Evolutionary conservation across 1,140 invertebrate genomes (phyloP).

Genomic region (Oryctes rhinoceros): DNA sequence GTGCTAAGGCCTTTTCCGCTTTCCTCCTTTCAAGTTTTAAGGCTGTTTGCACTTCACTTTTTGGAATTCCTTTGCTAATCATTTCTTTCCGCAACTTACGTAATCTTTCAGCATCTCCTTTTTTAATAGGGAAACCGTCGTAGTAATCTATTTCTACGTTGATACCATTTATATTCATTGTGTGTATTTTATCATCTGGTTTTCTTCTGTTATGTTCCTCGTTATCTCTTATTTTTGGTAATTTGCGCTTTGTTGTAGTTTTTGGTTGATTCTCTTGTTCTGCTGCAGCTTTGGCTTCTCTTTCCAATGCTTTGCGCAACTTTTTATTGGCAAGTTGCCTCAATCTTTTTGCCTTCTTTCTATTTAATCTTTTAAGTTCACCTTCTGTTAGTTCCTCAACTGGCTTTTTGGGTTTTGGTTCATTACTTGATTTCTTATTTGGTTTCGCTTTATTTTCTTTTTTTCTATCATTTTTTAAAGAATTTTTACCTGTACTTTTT

Average conservation of each 20-base stretch:
- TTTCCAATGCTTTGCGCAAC: constrained; percentile 44
- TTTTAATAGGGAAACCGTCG: constrained; percentile 76
- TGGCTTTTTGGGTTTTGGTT: constrained; percentile 19
- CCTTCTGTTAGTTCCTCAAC: constrained; percentile 34
- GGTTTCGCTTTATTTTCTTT: neutral
- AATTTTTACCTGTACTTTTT: neutral
- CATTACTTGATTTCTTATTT: constrained; percentile 38
- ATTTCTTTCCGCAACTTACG: constrained; percentile 69
- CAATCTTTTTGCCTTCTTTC: constrained; percentile 47
- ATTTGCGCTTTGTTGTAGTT: constrained; percentile 50
- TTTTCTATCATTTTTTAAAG: neutral
- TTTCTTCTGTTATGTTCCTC: constrained; percentile 54
- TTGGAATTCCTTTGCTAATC: constrained; percentile 74
- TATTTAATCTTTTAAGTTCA: constrained; percentile 46
- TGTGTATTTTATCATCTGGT: constrained; percentile 60
- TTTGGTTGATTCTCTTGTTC: constrained; percentile 46
- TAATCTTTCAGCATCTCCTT: constrained; percentile 75
- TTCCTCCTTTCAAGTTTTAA: constrained; percentile 75
- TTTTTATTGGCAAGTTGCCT: constrained; percentile 51
- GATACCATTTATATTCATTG: constrained; percentile 70
- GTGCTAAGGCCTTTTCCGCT: constrained; percentile 75
- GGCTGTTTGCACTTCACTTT: constrained; percentile 70
- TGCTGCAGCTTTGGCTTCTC: constrained; percentile 42
- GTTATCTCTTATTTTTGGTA: constrained; percentile 49
- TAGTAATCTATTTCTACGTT: constrained; percentile 69